phyloP scores from a whole-genome alignment of 2,113 vertebrate species.

The Cygnus buccinator region DNA sequence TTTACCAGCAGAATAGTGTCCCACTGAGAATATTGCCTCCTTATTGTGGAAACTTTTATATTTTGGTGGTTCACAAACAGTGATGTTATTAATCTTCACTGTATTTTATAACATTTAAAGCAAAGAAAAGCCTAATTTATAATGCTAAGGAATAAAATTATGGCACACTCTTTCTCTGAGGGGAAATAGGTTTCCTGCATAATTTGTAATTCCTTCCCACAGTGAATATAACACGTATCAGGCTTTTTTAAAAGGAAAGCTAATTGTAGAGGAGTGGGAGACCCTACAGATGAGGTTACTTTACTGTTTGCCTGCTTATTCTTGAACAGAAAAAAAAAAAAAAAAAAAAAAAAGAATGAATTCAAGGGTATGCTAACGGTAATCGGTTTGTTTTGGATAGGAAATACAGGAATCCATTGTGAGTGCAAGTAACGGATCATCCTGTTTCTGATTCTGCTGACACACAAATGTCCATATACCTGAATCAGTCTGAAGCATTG shows the following conservation, averaged over 20 bases:
- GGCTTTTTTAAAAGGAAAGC: background rate
- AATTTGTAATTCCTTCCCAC: background rate
- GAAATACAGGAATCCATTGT: background rate
- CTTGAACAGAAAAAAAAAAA: background rate
- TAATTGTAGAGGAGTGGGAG: background rate
- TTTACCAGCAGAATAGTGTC: background rate
- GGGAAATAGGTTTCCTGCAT: conserved; percentile 29
- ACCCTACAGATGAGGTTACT: background rate
- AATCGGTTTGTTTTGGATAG: background rate
- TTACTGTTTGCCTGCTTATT: background rate
- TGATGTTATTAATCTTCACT: conserved; percentile 22
- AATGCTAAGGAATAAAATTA: conserved; percentile 30
- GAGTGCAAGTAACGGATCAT: background rate
- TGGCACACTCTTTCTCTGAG: background rate
- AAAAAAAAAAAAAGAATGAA: background rate
- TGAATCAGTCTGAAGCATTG: conserved; percentile 54
- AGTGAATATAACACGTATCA: background rate
- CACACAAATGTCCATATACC: background rate
- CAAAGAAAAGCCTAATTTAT: background rate
- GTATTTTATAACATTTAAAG: conserved; percentile 36
- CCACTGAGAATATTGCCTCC: conserved; percentile 12
- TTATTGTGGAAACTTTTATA: background rate
- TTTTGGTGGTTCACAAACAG: conserved; percentile 27
- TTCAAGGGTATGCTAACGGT: background rate
- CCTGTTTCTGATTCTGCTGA: conserved; percentile 43